A percentile compares a stretch with the other conserved stretches of the same genome.
phyloP scores from a whole-genome alignment of 2,113 vertebrate genomes.

The Barbus barbus region DNA sequence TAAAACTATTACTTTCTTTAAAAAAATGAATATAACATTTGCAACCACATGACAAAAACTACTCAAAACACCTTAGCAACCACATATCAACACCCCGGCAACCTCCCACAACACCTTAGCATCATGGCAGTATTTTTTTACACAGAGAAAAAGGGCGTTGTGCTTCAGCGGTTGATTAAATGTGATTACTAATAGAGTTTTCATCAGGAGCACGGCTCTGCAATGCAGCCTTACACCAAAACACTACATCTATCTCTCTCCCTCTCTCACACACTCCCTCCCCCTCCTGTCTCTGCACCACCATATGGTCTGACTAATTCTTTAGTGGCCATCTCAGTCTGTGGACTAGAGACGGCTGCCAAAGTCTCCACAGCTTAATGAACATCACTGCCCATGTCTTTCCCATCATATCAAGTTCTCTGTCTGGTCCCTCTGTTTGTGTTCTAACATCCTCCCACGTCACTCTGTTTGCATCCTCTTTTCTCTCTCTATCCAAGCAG shows the following conservation, averaged over 20 bases:
- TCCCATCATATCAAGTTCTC: conserved; percentile 3
- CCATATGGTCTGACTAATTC: conserved; percentile 45
- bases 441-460: neutral
- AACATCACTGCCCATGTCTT: neutral
- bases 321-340: conserved; percentile 17
- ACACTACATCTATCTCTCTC: neutral
- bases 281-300: neutral
- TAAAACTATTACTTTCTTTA: neutral
- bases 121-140: neutral
- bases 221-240: conserved; percentile 32
- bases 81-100: neutral
- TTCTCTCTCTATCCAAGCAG: neutral
- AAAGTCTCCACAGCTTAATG: conserved; percentile 5
- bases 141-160: too few species aligned
- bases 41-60: neutral
- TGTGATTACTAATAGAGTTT: conserved; percentile 44
- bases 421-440: conserved; percentile 5
- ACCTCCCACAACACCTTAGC: neutral
- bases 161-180: conserved; percentile 15
- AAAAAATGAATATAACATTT: neutral
- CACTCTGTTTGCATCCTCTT: neutral
- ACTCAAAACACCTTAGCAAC: neutral
- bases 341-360: too few species aligned
- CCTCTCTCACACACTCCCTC: neutral
- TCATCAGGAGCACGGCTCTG: neutral